phyloP scores from a whole-genome alignment of 2,888 invertebrate genomes.

The Sinotaia quadrata region DNA sequence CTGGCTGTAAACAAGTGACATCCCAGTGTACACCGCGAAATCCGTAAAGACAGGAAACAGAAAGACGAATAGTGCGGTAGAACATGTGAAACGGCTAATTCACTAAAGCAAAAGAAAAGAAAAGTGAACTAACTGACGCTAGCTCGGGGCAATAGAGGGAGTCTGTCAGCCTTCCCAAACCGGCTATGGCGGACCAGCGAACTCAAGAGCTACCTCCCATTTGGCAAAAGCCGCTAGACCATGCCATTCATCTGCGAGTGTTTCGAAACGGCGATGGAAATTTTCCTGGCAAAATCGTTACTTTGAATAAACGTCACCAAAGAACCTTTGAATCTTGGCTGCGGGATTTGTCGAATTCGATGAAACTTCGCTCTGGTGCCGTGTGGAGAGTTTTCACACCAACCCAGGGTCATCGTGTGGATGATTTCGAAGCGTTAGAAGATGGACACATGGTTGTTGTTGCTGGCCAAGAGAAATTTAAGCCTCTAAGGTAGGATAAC shows the following conservation, averaged over 20 bases:
- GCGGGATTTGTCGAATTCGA: slow-evolving; percentile 29
- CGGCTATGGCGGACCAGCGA: slow-evolving; percentile 13
- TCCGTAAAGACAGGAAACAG: background rate
- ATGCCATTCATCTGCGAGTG: slow-evolving; percentile 33
- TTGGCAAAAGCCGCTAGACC: slow-evolving; percentile 29
- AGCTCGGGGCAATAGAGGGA: background rate
- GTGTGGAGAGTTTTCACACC: slow-evolving; percentile 39
- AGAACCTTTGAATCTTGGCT: slow-evolving; percentile 38
- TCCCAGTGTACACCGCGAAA: slow-evolving; percentile 15
- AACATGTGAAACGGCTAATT: slow-evolving; percentile 9
- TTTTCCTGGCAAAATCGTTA: slow-evolving; percentile 33
- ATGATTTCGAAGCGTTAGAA: slow-evolving; percentile 28
- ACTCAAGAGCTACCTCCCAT: slow-evolving; percentile 30
- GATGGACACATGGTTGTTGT: slow-evolving; percentile 35
- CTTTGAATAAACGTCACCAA: slow-evolving; percentile 32
- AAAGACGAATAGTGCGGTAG: background rate
- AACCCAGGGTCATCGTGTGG: slow-evolving; percentile 30
- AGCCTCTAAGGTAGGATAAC: slow-evolving; percentile 36
- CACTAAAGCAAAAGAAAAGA: too few relatives aligned
- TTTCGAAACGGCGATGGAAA: slow-evolving; percentile 35
- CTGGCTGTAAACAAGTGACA: slow-evolving; percentile 21
- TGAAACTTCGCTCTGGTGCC: slow-evolving; percentile 32
- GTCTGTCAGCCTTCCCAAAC: background rate
- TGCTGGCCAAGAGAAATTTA: slow-evolving; percentile 38
- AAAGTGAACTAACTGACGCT: too few relatives aligned